Evolutionary conservation across 2,797 vertebrate genomes (phyloP).

Genomic region (Taenioides sp.): DNA sequence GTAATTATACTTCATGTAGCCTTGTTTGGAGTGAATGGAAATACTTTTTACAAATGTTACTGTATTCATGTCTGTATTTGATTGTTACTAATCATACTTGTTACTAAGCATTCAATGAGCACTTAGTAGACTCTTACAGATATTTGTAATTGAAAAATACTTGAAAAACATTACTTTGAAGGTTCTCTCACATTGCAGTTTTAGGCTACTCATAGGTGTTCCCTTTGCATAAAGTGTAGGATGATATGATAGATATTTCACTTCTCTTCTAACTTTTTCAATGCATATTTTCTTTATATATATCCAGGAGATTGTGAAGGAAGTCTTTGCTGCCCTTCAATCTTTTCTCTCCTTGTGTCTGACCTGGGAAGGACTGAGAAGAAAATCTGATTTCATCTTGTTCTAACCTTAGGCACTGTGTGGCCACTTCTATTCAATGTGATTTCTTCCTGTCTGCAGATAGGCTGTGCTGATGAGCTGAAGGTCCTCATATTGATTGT

Average conservation of each 20-base stretch:
- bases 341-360: constrained; percentile 42
- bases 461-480: constrained; percentile 62
- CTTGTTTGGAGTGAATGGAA: no score
- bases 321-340: constrained; percentile 39
- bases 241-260: neutral
- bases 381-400: constrained; percentile 25
- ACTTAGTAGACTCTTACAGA: no score
- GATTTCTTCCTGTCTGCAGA: constrained; percentile 52
- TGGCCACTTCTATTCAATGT: constrained; percentile 42
- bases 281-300: neutral
- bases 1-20: no score
- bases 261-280: constrained; percentile 4
- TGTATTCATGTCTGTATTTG: no score
- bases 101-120: neutral
- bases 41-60: no score
- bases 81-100: neutral
- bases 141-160: no score
- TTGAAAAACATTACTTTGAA: no score
- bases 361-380: constrained; percentile 29
- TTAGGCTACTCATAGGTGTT: no score
- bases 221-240: neutral
- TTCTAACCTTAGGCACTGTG: constrained; percentile 14
- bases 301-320: constrained; percentile 49
- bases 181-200: no score
- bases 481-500: constrained; percentile 67